These are phyloP conservation scores for Cheilosia vulpina DNA, from an alignment of 2,888 invertebrate genomes.

Conservation along the genomic window DNA sequence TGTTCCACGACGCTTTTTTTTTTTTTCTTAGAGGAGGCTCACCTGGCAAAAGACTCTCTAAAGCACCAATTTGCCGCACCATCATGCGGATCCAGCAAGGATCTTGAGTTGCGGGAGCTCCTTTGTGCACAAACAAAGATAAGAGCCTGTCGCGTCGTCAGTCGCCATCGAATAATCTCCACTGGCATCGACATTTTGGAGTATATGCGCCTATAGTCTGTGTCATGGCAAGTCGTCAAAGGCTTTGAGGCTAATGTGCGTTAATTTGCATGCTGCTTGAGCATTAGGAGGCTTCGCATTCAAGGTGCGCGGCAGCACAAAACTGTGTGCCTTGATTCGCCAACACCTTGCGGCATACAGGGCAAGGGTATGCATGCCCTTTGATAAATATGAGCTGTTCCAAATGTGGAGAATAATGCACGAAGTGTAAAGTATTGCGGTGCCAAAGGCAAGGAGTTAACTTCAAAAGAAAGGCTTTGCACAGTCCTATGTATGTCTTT, in stretches of 20 bases:
- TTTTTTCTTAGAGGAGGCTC: constrained; percentile 11
- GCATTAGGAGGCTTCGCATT: constrained; percentile 58
- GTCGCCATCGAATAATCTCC: constrained; percentile 25
- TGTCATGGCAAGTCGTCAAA: constrained; percentile 47
- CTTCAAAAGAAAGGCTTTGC: constrained; percentile 61
- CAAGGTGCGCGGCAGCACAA: constrained; percentile 64
- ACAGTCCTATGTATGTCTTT: constrained; percentile 10
- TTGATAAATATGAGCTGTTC: constrained; percentile 37
- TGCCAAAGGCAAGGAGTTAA: constrained; percentile 32
- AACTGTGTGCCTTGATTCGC: constrained; percentile 37
- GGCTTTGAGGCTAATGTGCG: constrained; percentile 71
- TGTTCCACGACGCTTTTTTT: constrained; percentile 19
- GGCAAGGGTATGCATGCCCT: constrained; percentile 26
- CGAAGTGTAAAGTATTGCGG: constrained; percentile 58
- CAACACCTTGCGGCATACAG: constrained; percentile 60
- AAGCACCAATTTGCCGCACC: constrained; percentile 60
- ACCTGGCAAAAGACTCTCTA: constrained; percentile 14
- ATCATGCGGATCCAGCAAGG: constrained; percentile 32
- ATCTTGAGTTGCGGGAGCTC: constrained; percentile 63
- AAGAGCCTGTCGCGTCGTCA: constrained; percentile 46
- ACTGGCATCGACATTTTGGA: constrained; percentile 48
- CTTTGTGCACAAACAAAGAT: constrained; percentile 58
- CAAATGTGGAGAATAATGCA: constrained; percentile 47
- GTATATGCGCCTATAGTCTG: constrained; percentile 13
- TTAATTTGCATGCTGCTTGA: constrained; percentile 69